Conservation (phyloP, 2,113 vertebrate species). For the Microtus ochrogaster region DNA sequence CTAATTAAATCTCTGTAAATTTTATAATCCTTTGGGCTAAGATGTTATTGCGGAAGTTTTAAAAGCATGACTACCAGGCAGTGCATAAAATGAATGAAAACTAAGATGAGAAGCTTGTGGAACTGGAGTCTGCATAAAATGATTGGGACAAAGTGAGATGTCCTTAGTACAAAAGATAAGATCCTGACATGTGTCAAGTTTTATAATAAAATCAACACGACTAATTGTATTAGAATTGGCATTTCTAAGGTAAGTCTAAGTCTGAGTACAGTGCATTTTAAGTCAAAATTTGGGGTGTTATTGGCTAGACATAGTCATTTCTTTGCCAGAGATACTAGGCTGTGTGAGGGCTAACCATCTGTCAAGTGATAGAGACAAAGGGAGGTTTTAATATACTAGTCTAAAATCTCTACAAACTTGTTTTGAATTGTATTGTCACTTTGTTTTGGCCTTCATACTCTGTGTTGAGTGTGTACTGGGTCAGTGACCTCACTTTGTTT, state of each 20-base stretch:
- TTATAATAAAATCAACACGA: slow-evolving; percentile 46
- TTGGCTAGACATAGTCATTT: slow-evolving; percentile 82
- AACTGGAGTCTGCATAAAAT: not conserved
- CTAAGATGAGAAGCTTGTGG: slow-evolving; percentile 40
- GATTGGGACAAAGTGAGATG: slow-evolving; percentile 51
- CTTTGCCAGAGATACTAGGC: slow-evolving; percentile 82
- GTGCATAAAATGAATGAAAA: slow-evolving; percentile 52
- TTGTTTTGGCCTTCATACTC: slow-evolving; percentile 78
- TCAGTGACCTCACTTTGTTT: slow-evolving; percentile 76
- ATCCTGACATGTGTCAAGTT: slow-evolving; percentile 66
- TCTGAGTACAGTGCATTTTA: slow-evolving; percentile 76
- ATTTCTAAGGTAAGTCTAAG: slow-evolving; percentile 71
- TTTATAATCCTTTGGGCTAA: slow-evolving; percentile 44
- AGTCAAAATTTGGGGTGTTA: slow-evolving; percentile 81
- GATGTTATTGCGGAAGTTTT: slow-evolving; percentile 58
- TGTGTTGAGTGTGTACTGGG: slow-evolving; percentile 68
- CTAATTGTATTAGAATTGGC: slow-evolving; percentile 57
- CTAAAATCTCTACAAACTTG: slow-evolving; percentile 81
- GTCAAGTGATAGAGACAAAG: slow-evolving; percentile 82
- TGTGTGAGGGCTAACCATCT: slow-evolving; percentile 83
- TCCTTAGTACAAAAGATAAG: slow-evolving; percentile 56
- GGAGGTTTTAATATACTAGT: slow-evolving; percentile 77
- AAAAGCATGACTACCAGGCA: slow-evolving; percentile 46
- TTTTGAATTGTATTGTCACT: slow-evolving; percentile 80
- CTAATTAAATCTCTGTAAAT: slow-evolving; percentile 65